Percentiles rank a stretch among this genome's conserved stretches.
Conservation (phyloP, 2,888 invertebrate genomes). For the Eremobia ochroleuca region DNA sequence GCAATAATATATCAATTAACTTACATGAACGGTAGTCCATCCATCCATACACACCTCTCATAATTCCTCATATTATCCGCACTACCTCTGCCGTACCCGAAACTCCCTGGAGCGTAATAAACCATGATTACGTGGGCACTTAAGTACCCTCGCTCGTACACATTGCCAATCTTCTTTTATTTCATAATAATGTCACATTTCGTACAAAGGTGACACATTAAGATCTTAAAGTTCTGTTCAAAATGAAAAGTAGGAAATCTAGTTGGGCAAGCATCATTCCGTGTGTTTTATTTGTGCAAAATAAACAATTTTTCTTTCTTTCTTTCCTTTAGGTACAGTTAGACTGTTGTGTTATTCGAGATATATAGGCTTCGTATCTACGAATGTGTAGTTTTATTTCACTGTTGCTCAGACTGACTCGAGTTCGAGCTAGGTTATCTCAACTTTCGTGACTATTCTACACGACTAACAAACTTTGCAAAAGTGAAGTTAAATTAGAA, state of each 20-base stretch:
- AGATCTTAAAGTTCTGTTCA: slow-evolving; percentile 11
- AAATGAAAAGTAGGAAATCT: background rate
- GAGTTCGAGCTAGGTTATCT: background rate
- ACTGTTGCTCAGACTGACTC: background rate
- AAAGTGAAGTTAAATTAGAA: slow-evolving; percentile 15
- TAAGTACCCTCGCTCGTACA: slow-evolving; percentile 20
- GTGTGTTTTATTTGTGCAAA: no score
- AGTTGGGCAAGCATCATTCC: background rate
- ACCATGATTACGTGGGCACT: no score
- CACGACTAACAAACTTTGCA: slow-evolving; percentile 3
- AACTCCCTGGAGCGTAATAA: slow-evolving; percentile 40
- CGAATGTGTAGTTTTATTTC: background rate
- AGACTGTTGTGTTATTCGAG: slow-evolving; percentile 20
- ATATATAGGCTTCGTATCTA: slow-evolving; percentile 1
- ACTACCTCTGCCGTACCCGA: slow-evolving; percentile 33
- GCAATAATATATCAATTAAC: no score
- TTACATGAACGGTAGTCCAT: no score
- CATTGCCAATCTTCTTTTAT: slow-evolving; percentile 43
- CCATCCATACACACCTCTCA: slow-evolving; percentile 33
- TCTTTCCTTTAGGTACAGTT: background rate
- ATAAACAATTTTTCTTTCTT: no score
- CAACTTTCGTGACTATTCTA: slow-evolving; percentile 16
- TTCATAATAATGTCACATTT: slow-evolving; percentile 30
- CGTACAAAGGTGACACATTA: background rate
- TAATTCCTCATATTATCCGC: slow-evolving; percentile 33